phyloP scores from a whole-genome alignment of 2,113 vertebrate species.

The Podiceps cristatus region DNA sequence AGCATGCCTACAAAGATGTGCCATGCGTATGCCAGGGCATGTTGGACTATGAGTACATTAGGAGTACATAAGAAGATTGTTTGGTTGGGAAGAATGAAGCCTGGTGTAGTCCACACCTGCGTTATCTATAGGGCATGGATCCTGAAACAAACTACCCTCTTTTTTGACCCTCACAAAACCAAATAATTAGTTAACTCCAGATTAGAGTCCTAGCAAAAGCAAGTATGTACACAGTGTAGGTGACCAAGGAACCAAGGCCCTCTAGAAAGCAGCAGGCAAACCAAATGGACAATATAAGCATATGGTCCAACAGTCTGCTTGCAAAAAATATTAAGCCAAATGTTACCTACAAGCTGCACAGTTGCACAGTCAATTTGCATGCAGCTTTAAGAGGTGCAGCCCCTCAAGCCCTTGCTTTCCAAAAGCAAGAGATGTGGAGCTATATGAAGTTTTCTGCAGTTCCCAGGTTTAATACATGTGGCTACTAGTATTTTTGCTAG shows the following conservation, averaged over 20 bases:
- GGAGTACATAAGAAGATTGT: not conserved
- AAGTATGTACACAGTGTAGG: not conserved
- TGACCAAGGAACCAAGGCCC: not conserved
- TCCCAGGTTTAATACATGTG: not conserved
- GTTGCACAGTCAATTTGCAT: not conserved
- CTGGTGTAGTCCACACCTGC: not conserved
- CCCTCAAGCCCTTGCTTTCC: not conserved
- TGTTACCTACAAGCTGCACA: not conserved
- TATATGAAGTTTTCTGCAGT: not conserved
- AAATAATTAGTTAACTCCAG: not conserved
- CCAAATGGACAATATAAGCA: not conserved
- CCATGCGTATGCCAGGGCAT: not conserved
- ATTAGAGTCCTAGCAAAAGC: not conserved
- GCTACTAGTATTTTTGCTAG: not conserved
- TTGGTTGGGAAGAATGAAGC: not conserved
- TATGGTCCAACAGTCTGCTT: not conserved
- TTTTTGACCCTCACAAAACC: not conserved
- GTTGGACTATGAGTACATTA: not conserved
- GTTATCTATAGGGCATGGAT: not conserved
- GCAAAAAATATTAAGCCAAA: not conserved
- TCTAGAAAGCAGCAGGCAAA: not conserved
- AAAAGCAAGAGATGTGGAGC: not conserved
- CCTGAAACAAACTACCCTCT: not conserved
- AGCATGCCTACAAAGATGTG: not conserved
- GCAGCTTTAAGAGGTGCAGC: not conserved